phyloP scores from a whole-genome alignment of 2,113 vertebrate genomes.

The Sprattus sprattus region DNA sequence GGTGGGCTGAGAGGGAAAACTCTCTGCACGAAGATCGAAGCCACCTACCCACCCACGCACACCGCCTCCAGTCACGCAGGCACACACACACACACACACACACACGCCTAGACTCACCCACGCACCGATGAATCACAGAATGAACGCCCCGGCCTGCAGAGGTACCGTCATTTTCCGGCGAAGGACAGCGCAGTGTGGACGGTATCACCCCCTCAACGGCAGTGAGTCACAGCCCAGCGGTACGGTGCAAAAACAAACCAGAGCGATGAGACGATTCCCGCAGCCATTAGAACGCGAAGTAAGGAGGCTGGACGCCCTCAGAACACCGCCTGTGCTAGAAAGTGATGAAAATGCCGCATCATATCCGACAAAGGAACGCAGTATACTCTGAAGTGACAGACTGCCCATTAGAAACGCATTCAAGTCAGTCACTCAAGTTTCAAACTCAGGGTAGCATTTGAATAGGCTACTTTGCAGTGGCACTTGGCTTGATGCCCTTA shows the following conservation, averaged over 20 bases:
- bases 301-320: background rate
- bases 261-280: background rate
- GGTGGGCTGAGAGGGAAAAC: background rate
- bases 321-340: background rate
- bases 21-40: background rate
- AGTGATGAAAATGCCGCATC: background rate
- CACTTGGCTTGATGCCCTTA: too few relatives aligned
- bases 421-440: background rate
- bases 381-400: background rate
- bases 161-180: constrained; percentile 33
- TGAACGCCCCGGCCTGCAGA: constrained; percentile 50
- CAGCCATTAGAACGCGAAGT: background rate
- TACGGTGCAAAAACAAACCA: background rate
- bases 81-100: background rate
- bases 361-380: background rate
- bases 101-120: constrained; percentile 8
- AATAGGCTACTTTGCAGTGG: background rate
- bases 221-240: constrained; percentile 26
- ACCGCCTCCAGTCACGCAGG: background rate
- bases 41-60: background rate
- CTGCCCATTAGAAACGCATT: background rate
- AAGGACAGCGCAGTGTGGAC: constrained; percentile 10
- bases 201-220: constrained; percentile 28
- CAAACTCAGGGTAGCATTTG: background rate
- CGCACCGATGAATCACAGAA: constrained; percentile 55